Base-by-base conservation (phyloP, 2,888 invertebrate genomes). In the Dryocosmus kuriphilus region DNA sequence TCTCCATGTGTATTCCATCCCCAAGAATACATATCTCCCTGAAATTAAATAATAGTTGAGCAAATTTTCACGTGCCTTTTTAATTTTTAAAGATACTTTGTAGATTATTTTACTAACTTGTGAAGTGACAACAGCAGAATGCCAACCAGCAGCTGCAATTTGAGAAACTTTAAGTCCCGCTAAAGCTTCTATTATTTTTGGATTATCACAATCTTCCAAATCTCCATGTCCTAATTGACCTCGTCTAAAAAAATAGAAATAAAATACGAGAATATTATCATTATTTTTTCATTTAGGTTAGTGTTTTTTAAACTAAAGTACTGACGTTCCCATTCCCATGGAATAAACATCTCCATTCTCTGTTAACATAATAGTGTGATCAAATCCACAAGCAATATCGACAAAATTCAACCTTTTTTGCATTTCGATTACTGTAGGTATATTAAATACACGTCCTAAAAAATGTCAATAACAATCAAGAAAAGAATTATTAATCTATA, bases 1-100 rank as follows among this genome's bases (percentile, higher is more conserved):
- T 98, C 97, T 0, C 98, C 98, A 86, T 94, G 94, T 81, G 96
- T 95, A 92, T 98, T 98, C 95, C 96, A 97, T 9, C 98, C 98
- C 98, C 98, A 98, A 2, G 94, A 93, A 89, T 98, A 98, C 0
- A 98, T 88, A 90, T 98, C 98, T 19, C 97, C 97, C 90, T 93
- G 24, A 71, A 81, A 67, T 16, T 62, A 73, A 73, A 32, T 19
- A 74, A 67, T 61, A 74, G 75, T 55, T 30, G 8, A 61, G 62
- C 46, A 22, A 14, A 22, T 41, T 63, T 19, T 41, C 24, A 57
- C 55, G 6, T 19, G 9, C 57, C 6, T 46, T 22, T 35, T 27
- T 14, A 60, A 35, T 61, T 22, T 32, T 1, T 6, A 30, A n/a
- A 51, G 22, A 67, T 11, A 16, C 2, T 32, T 32, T 65, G 35